Evolutionary conservation across 2,797 vertebrate genomes (phyloP), one percentile per base, ranked within the genome.

Genomic region (Aplochiton taeniatus): DNA sequence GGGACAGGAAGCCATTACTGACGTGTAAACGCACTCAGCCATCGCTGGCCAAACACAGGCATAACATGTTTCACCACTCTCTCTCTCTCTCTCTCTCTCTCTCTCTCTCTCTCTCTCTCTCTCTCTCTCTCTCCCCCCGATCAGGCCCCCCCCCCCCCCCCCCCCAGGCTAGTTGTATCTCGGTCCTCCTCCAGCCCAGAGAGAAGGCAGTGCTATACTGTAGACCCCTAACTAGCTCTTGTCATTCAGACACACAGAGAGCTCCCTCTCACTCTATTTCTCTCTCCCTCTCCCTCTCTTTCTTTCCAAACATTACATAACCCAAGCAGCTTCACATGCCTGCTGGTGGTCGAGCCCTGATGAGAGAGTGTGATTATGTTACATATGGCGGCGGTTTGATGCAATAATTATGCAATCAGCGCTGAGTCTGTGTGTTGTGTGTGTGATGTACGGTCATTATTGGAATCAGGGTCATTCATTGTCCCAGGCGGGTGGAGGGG

Each of bases 321-420:
- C 57, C 53, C 50, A 31, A 31, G 31, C 31, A 14, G 65, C 74
- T 79, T 76, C 85, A 85, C 81, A 82, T 79, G 84, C 83, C 74
- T 70, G 48, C 77, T 48, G 79, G 83, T 20, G 86, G 85, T 90
- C 88, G 80, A 51, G 73, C 71, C 67, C 70, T 88, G 87, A 92
- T 90, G 90, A 91, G 81, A 87, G 73, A 57, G 74, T 1, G 60
- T 77, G 88, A 90, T 91, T 90, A 81, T 78, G 85, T 90, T 90
- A 87, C 89, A 89, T 83, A 85, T 62, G 60, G 52, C 68, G 44
- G 81, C 8, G 76, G 88, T 87, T 83, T 69, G 81, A 84, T 77
- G 86, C 79, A 81, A 79, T 87, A 89, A 91, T 89, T 88, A 82
- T 76, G 85, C 75, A 90, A 90, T 92, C 89, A 91, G 82, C 75